phyloP scores from a whole-genome alignment of 2,797 vertebrate species.

The Acrossocheilus fasciatus region DNA sequence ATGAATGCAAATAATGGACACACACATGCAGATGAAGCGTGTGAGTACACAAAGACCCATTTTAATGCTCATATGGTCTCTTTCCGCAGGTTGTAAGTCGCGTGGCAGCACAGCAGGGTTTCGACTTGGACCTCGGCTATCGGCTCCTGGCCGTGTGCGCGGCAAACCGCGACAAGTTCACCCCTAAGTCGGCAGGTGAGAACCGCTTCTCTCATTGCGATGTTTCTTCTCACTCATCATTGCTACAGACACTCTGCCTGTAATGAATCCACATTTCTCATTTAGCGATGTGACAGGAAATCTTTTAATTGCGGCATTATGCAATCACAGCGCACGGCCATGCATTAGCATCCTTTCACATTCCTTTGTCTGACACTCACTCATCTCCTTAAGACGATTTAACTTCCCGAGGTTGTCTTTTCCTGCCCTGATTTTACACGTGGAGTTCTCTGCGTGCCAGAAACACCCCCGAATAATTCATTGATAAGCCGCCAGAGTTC shows the following conservation, averaged over 20 bases:
- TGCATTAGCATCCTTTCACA: conserved; percentile 53
- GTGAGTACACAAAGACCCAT: conserved; percentile 12
- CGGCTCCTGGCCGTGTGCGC: conserved; percentile 96
- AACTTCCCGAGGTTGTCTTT: conserved; percentile 50
- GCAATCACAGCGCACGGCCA: conserved; percentile 39
- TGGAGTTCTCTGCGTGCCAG: conserved; percentile 34
- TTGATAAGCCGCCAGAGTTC: conserved; percentile 34
- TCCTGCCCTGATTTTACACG: conserved; percentile 32
- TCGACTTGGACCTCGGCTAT: conserved; percentile 97
- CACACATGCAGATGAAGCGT: conserved; percentile 11
- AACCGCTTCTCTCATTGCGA: conserved; percentile 60
- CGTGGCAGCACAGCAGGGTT: conserved; percentile 96
- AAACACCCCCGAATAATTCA: conserved; percentile 37
- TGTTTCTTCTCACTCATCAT: conserved; percentile 35
- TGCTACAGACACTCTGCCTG: conserved; percentile 27
- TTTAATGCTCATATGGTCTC: conserved; percentile 46
- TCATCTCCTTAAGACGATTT: conserved; percentile 42
- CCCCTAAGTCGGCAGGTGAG: conserved; percentile 98
- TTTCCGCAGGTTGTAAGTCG: conserved; percentile 92
- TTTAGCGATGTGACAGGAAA: conserved; percentile 37
- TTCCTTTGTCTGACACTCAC: conserved; percentile 45
- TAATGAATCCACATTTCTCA: conserved; percentile 48
- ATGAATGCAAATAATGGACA: conserved; percentile 38
- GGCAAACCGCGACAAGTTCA: conserved; percentile 98
- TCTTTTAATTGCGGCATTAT: conserved; percentile 46